phyloP scores from a whole-genome alignment of 2,888 invertebrate species.

The Drosophila prolongata region DNA sequence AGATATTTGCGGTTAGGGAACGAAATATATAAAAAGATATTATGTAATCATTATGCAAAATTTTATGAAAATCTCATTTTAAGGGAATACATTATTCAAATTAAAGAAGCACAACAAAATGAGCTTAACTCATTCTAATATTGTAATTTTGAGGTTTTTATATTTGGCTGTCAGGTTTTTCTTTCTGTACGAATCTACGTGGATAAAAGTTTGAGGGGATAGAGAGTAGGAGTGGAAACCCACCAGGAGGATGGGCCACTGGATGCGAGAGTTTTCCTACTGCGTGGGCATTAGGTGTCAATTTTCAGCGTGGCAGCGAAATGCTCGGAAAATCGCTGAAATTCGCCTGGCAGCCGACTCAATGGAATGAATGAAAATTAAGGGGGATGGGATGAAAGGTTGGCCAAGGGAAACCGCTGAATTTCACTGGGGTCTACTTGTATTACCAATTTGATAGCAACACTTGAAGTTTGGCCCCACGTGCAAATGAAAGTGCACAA shows the following conservation, averaged over 20 bases:
- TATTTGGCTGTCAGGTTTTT: neutral
- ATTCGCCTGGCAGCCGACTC: conserved; percentile 45
- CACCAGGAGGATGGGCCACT: conserved; percentile 18
- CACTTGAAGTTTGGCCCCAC: conserved; percentile 23
- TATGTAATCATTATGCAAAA: too few species aligned
- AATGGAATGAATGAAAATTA: conserved; percentile 14
- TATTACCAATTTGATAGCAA: conserved; percentile 26
- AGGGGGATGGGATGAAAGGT: neutral
- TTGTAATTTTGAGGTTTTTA: too few species aligned
- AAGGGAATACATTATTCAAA: too few species aligned
- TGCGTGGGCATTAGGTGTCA: conserved; percentile 67
- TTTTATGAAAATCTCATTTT: too few species aligned
- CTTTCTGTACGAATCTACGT: neutral
- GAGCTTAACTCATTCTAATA: too few species aligned
- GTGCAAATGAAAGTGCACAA: conserved; percentile 24
- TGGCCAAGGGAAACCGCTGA: conserved; percentile 27
- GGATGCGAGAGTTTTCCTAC: conserved; percentile 32
- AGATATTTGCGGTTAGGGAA: too few species aligned
- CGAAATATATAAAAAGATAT: too few species aligned
- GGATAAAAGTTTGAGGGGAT: neutral
- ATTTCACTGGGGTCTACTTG: conserved; percentile 31
- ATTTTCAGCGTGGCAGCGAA: conserved; percentile 54
- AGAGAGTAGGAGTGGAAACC: neutral
- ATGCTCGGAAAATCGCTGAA: conserved; percentile 55
- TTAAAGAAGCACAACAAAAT: too few species aligned